Evolutionary conservation across 2,113 vertebrate species (phyloP), one percentile per base, ranked within the genome.

Genomic region (Irena cyanogastra): DNA sequence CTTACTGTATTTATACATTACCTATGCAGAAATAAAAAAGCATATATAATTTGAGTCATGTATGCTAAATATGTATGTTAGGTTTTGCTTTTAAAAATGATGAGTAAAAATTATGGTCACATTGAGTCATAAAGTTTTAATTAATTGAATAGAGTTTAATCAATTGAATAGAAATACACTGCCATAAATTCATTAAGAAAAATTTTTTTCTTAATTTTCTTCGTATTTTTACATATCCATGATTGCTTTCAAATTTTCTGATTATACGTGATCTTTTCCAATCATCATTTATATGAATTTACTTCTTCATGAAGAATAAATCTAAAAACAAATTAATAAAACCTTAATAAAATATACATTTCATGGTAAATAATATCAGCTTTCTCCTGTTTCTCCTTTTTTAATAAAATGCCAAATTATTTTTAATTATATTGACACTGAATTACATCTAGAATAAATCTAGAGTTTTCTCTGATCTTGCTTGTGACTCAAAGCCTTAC

Each of bases 41-140:
- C 1, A 2, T 64, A 13, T 47, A 16, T 6, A 10, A 7, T 88
- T 77, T 47, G 8, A 5, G 10, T 42, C 44, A 14, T 0, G 2
- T 52, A 23, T 45, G 4, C 4, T 74, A 83, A 85, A 20, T 44
- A 57, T 6, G 3, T 22, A 23, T 60, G 39, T 77, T 49, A 56
- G 2, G 4, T 63, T 75, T 61, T n/a, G 19, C 1, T 75, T 82
- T 76, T 57, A 65, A 69, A 44, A 90, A 65, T 69, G 2, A 47
- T 70, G 20, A 59, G 64, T 24, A 30, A 56, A 82, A 82, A 31
- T 59, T 45, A 5, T 50, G 14, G 9, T 53, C 41, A 79, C 3
- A 35, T 5, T 23, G 11, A 45, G 4, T 13, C 35, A 90, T 18
- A 44, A 76, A 27, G 3, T 49, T 88, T 79, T 28, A 71, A 69